phyloP scores from a whole-genome alignment of 2,797 vertebrate genomes.

The Alosa sapidissima region DNA sequence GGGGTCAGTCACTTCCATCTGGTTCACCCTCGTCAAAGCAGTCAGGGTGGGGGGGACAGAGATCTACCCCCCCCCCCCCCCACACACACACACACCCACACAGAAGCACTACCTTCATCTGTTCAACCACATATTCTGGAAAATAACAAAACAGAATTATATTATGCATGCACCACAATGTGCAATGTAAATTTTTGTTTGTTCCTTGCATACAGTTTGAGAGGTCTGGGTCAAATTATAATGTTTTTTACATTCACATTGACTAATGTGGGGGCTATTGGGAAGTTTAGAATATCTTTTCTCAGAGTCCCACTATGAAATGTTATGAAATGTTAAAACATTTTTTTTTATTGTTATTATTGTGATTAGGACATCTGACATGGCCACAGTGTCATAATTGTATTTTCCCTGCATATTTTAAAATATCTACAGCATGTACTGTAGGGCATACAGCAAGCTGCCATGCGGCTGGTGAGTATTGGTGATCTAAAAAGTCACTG shows the following conservation, averaged over 20 bases:
- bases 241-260: neutral
- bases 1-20: constrained; percentile 65
- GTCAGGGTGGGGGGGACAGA: constrained; percentile 57
- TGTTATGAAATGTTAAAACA: neutral
- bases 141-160: neutral
- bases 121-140: neutral
- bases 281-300: neutral
- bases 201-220: neutral
- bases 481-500: constrained; percentile 32
- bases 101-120: neutral
- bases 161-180: neutral
- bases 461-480: constrained; percentile 29
- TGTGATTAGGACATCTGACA: neutral
- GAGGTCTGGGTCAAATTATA: neutral
- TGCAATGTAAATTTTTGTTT: neutral
- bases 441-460: constrained; percentile 20
- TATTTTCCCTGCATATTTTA: neutral
- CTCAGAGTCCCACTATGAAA: neutral
- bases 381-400: neutral
- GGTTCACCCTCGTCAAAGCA: constrained; percentile 70
- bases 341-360: neutral
- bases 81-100: neutral
- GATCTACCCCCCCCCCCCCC: neutral
- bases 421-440: neutral
- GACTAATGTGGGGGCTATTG: neutral